Percentiles rank a stretch among this genome's conserved stretches.
These are phyloP conservation scores for Oreochromis niloticus DNA, from an alignment of 2,113 vertebrate species.

Conservation along the genomic window DNA sequence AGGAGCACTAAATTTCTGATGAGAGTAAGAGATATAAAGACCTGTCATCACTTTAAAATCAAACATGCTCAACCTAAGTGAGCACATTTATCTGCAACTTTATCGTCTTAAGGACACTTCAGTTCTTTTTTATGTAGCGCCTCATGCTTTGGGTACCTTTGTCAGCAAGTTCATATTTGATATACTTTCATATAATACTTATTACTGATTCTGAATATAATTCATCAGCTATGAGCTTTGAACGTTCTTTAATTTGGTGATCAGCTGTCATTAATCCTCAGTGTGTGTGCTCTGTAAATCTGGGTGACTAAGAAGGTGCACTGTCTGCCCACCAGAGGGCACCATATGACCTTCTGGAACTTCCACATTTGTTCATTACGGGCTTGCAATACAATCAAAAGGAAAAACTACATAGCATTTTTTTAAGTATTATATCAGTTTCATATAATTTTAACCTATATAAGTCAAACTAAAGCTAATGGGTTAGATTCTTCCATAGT, in stretches of 20 bases:
- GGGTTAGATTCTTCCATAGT: not conserved
- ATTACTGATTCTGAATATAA: not conserved
- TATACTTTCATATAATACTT: not conserved
- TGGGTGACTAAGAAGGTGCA: not conserved
- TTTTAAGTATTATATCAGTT: not conserved
- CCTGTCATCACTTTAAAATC: not conserved
- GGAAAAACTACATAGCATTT: not conserved
- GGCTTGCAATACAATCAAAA: not conserved
- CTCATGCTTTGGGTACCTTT: not conserved
- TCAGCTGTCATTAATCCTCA: not conserved
- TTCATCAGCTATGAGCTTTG: not conserved
- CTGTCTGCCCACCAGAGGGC: constrained; percentile 2
- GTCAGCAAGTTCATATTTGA: not conserved
- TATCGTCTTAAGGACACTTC: not conserved
- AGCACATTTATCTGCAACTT: not conserved
- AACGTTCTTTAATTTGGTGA: not conserved
- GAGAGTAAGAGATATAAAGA: not conserved
- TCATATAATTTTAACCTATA: not conserved
- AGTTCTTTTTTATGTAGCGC: not conserved
- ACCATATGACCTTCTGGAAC: not conserved
- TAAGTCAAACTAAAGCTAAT: not conserved
- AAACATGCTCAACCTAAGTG: not conserved
- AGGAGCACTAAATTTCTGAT: not conserved
- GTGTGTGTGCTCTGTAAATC: not conserved
- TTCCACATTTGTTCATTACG: not conserved